phyloP scores from a whole-genome alignment of 2,888 invertebrate genomes.

The Erebia ligea region DNA sequence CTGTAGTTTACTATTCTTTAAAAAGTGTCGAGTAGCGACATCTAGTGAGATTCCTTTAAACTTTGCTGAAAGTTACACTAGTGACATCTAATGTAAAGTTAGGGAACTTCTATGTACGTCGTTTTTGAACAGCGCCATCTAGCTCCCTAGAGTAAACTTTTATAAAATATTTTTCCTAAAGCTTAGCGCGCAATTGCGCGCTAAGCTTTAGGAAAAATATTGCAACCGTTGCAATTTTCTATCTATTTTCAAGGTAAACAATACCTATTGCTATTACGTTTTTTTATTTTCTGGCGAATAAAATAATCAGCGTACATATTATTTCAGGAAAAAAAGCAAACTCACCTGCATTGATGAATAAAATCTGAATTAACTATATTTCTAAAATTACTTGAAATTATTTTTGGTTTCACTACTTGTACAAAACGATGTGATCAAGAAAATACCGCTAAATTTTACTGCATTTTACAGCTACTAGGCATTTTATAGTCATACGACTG shows the following conservation, averaged over 20 bases:
- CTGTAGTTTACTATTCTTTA: conserved; percentile 29
- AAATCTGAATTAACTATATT: too few relatives aligned
- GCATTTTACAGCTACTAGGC: not conserved
- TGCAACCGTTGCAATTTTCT: too few relatives aligned
- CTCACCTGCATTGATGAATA: not conserved
- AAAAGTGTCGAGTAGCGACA: conserved; percentile 51
- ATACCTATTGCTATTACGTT: not conserved
- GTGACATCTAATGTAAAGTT: conserved; percentile 47
- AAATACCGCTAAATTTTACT: not conserved
- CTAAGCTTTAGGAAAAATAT: too few relatives aligned
- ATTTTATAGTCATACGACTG: not conserved
- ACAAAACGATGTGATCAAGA: not conserved
- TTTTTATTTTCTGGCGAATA: too few relatives aligned
- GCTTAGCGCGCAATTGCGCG: too few relatives aligned
- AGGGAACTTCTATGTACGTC: not conserved
- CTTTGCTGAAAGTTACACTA: not conserved
- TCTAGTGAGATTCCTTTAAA: conserved; percentile 46
- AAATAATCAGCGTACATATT: too few relatives aligned
- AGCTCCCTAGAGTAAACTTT: not conserved
- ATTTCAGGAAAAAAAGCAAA: not conserved
- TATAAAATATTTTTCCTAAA: not conserved
- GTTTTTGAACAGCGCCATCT: conserved; percentile 40
- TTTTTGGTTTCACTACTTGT: not conserved
- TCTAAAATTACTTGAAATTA: not conserved
- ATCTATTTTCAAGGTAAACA: not conserved